Base-by-base conservation (phyloP, 2,797 vertebrate species). In the Stomatorhinus walkeri region DNA sequence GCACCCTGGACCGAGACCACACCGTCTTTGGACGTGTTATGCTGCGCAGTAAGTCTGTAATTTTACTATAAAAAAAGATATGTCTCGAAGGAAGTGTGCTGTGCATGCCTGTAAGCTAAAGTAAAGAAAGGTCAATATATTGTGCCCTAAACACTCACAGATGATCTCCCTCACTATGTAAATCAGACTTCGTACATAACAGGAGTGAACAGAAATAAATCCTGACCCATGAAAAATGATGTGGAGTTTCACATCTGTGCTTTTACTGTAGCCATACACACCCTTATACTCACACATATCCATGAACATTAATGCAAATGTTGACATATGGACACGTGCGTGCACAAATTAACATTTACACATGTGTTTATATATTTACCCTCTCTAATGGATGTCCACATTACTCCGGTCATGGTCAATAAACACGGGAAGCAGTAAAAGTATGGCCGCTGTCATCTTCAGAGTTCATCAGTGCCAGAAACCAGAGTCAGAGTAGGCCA, bases 1-100 rank as follows among this genome's bases (percentile, higher is more conserved):
- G 97, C 95, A 99, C 98, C 0, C 93, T 99, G 94, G 98, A 98
- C 92, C 96, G 98, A 0, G 98, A 99, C 94, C 97, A 99, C 95
- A 98, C 98, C 0, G 98, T 99, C 90, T 99, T 99, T 2, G 98
- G 98, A 89, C 96, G 98, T 0, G 98, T 98, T 93, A 96, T 99
- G 96, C 94, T 96, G 61, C 93, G 98, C 94, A 99, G 98, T 99
- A 96, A 95, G 98, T 97, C 36, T 83, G 72, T 87, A 19, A 46
- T 81, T 88, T 68, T 85, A 40, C 14, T 49, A 9, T 36, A 28
- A 12, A 48, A 28, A 54, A 52, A 28, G 40, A 14, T 87, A 68
- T 1, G 32, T 76, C n/a, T 54, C 19, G n/a, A 40, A 36, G 59
- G 52, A 54, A 36, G 4, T 7, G 46, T 64, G 10, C 12, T 22